Conservation (phyloP, 2,888 invertebrate species). For the Sesamia inferens region DNA sequence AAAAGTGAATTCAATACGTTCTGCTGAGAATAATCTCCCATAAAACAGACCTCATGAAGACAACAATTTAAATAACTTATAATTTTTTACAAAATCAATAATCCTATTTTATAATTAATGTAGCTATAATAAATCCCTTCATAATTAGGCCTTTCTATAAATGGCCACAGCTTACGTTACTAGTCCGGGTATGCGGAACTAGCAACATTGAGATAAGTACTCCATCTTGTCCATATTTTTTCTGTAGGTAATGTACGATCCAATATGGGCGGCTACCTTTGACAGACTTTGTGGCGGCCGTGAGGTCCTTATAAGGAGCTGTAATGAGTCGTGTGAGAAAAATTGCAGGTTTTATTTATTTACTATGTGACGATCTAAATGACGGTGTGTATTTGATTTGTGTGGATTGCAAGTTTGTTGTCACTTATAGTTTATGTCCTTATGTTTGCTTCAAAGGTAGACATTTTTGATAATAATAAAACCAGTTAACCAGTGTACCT, state of each 20-base stretch:
- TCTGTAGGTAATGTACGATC: conserved; percentile 61
- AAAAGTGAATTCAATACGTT: background rate
- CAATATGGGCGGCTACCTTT: conserved; percentile 69
- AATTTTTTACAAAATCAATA: background rate
- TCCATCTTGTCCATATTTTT: conserved; percentile 59
- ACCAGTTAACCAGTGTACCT: too few species aligned
- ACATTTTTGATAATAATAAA: background rate
- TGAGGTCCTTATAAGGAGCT: conserved; percentile 63
- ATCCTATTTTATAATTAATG: background rate
- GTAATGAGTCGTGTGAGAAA: conserved; percentile 68
- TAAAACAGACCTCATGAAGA: too few species aligned
- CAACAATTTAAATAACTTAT: background rate
- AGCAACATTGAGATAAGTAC: conserved; percentile 17
- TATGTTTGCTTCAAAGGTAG: too few species aligned
- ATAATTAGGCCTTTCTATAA: conserved; percentile 34
- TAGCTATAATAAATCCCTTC: conserved; percentile 21
- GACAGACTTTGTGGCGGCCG: conserved; percentile 75
- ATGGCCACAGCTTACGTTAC: conserved; percentile 36
- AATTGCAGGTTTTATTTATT: conserved; percentile 52
- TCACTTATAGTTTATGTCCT: background rate
- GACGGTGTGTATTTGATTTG: conserved; percentile 3
- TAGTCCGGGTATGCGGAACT: conserved; percentile 58
- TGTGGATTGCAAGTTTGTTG: background rate
- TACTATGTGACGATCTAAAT: conserved; percentile 24
- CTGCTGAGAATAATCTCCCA: too few species aligned